A percentile compares a stretch with the other conserved stretches of the same genome.
Conservation (phyloP, 2,797 vertebrate genomes). For the Argentina silus region DNA sequence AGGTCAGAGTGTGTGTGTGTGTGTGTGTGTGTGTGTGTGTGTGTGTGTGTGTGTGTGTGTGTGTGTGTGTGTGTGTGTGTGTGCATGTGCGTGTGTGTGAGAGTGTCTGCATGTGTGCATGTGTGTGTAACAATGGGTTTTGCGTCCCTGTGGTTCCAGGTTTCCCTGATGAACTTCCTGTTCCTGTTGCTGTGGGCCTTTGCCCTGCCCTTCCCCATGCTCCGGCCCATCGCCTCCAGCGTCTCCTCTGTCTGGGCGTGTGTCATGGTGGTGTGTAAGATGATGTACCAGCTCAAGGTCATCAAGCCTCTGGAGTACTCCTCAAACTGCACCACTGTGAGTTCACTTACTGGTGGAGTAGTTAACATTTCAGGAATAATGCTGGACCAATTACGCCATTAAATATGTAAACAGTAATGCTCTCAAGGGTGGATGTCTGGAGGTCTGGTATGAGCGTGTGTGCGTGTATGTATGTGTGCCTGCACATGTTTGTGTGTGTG, state of each 20-base stretch:
- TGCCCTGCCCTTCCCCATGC: conserved; percentile 73
- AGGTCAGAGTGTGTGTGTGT: conserved; percentile 55
- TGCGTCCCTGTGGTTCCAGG: conserved; percentile 57
- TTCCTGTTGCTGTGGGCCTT: conserved; percentile 80
- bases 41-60: not conserved
- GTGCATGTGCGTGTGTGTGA: not conserved
- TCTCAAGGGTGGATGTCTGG: not conserved
- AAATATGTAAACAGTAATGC: not conserved
- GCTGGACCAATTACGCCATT: not conserved
- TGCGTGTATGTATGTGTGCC: not conserved
- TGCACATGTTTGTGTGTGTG: not conserved
- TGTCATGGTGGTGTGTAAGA: conserved; percentile 80
- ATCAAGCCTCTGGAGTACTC: conserved; percentile 77
- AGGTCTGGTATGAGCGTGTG: not conserved
- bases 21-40: not conserved
- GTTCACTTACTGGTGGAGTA: conserved; percentile 24
- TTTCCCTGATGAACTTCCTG: conserved; percentile 80
- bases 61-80: not conserved
- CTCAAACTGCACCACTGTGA: conserved; percentile 81
- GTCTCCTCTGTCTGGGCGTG: conserved; percentile 80
- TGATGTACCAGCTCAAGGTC: conserved; percentile 84
- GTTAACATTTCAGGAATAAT: not conserved
- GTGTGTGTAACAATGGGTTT: not conserved
- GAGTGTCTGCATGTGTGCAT: not conserved
- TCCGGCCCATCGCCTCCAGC: conserved; percentile 70